phyloP scores from a whole-genome alignment of 2,113 vertebrate species.

The Coreoperca whiteheadi region DNA sequence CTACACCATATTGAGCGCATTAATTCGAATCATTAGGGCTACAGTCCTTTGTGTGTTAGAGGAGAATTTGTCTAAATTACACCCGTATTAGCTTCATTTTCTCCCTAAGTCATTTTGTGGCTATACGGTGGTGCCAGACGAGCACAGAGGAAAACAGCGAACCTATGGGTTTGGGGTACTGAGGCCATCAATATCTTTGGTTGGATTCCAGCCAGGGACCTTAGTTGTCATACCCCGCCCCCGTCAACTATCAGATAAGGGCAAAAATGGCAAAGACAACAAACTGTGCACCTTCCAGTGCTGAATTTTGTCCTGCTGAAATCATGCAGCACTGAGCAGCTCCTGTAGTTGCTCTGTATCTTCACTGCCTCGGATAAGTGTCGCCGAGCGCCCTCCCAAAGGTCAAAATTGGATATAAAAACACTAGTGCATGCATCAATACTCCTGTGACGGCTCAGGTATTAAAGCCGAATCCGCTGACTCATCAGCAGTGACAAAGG shows the following conservation, averaged over 20 bases:
- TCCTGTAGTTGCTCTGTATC: constrained; percentile 13
- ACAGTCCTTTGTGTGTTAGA: constrained; percentile 24
- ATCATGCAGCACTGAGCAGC: neutral
- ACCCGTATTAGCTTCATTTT: constrained; percentile 18
- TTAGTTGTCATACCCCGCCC: neutral
- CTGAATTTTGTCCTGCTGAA: neutral
- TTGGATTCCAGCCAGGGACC: neutral
- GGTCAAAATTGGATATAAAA: constrained; percentile 61
- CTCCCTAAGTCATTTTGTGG: constrained; percentile 1
- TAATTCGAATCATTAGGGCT: constrained; percentile 39
- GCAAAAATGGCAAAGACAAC: neutral
- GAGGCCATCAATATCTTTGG: neutral
- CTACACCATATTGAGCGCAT: constrained; percentile 48
- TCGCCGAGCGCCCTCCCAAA: constrained; percentile 15
- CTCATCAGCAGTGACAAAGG: constrained; percentile 59
- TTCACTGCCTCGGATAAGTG: neutral
- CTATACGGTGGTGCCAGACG: constrained; percentile 5
- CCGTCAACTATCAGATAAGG: neutral
- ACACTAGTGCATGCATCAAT: constrained; percentile 45
- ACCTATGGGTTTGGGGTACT: neutral
- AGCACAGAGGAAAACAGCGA: neutral
- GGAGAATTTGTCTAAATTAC: constrained; percentile 43
- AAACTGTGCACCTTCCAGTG: neutral
- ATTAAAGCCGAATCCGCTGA: constrained; percentile 56
- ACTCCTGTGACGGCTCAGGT: constrained; percentile 50